Evolutionary conservation across 2,113 vertebrate species (phyloP), one percentile per base, ranked within the genome.

Genomic region (Burhinus oedicnemus): DNA sequence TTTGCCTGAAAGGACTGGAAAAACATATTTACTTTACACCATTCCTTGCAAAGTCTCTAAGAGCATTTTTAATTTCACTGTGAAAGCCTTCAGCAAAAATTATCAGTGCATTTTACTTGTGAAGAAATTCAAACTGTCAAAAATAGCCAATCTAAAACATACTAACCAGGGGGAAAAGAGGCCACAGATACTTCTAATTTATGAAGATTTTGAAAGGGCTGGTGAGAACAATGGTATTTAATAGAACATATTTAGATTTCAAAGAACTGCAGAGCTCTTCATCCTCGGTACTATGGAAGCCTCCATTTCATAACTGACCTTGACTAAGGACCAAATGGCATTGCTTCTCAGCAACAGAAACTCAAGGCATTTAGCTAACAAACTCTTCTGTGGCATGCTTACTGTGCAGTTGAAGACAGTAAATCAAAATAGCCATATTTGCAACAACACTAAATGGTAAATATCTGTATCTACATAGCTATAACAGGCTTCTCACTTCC

Each of bases 11-110:
- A 61, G 70, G 71, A 88, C 68, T 42, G 32, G 82, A 88, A 91
- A 49, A 89, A 8, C 65, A 40, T 26, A 65, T 58, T 94, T 83
- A 44, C 32, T 95, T 94, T 92, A 86, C 25, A 70, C 29, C 15
- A 17, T 62, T 93, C 71, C 65, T 62, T 79, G 38, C 44, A 42
- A 77, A 89, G 66, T 76, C 88, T 90, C 57, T 30, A 76, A 51
- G 7, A 90, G 20, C 72, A 64, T 75, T 82, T 91, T 87, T 64
- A 71, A 85, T 66, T 91, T 89, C 81, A 78, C 45, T 21, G 22
- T 57, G n/a, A 95, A 97, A 90, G 74, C 86, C 44, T 87, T 89
- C 40, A 94, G 94, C 42, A 94, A 86, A 70, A 83, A 68, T 5
- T 88, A 84, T 85, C 80, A 77, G 4, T 45, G 44, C 42, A 36